Evolutionary conservation across 2,113 vertebrate species (phyloP), one percentile per base, ranked within the genome.

Genomic region (Solea senegalensis): DNA sequence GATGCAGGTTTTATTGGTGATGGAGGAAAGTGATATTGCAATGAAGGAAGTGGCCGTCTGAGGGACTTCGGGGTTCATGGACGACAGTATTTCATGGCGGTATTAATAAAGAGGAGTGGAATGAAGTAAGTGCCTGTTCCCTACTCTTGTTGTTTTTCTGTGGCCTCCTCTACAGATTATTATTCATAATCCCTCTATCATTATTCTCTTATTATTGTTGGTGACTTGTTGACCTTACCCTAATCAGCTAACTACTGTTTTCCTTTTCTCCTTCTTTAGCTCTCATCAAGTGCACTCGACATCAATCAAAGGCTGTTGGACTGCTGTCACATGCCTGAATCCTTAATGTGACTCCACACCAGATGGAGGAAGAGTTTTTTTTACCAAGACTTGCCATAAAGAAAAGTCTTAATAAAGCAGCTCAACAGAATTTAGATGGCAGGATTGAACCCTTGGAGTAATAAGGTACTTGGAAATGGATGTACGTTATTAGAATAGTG

Each of bases 81-180:
- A 63, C 59, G 55, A 60, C 65, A 57, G 49, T 79, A 74, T 69
- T 76, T 81, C 65, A 78, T 34, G 54, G 62, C 62, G 4, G 13
- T 39, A 64, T 60, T 74, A 79, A 84, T 82, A 82, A 86, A 72
- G 54, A 61, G 63, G 74, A 80, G 66, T 74, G 57, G 61, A 70
- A 65, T 52, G 57, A 72, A 69, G 51, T 49, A 45, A 58, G 34
- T 44, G 14, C 45, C 41, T 8, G 34, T 43, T 80, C 46, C 10
- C 50, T 4, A 0, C 41, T 50, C 58, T 67, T 61, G 46, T 45
- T 75, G 56, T 67, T 71, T 64, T 14, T 60, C 50, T 45, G 44
- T 51, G 28, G 49, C 56, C 21, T 71, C 15, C 53, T n/a, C n/a
- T n/a, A 16, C 67, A 52, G 43, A 76, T 82, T 64, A 75, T 61